Base-by-base conservation (phyloP, 1,140 invertebrate genomes). In the Apis cerana region DNA sequence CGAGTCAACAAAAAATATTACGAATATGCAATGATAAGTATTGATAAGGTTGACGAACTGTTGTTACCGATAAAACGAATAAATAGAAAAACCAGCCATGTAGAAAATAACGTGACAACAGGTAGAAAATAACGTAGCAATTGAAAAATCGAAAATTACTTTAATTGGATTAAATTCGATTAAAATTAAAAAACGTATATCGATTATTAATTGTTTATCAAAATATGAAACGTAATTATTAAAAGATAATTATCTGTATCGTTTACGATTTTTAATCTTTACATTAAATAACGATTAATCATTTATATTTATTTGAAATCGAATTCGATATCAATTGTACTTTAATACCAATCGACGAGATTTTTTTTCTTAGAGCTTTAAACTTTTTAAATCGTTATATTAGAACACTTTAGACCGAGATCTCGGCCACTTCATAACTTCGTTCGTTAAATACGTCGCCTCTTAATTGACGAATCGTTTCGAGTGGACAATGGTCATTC, bases 361-460 rank as follows among this genome's bases (percentile, higher is more conserved):
- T 27, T 5, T 43, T 0, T 17, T 43, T 21, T 17, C 13, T 23
- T 52, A 5, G 13, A 5, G 8, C 9, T 52, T 70, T 17, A 19
- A 21, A 12, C 2, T 67, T 65, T 54, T 76, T 7, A 17, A 76
- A 65, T 43, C 23, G 17, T 67, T n/a, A 15, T 33, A 21, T 43
- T 65, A 69, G 9, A 52, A 23, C 50, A 17, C 33, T 58, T 54
- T 11, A 68, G 70, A 48, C 70, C n/a, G 82, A 84, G 76, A 23
- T 84, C 70, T 62, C 71, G 43, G 9, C 43, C 50, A 8, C 23
- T 50, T 19, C 52, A n/a, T 64, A 21, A 75, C 75, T 71, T 85
- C 19, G 17, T 69, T 67, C 64, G 43, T 82, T 48, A 19, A 50
- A 83, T 11, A 61, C 11, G 48, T 56, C n/a, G 2, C 67, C 17